Percentiles rank a stretch among this genome's conserved stretches.
phyloP scores from a whole-genome alignment of 1,140 invertebrate species.

The Rhopalosiphum padi region DNA sequence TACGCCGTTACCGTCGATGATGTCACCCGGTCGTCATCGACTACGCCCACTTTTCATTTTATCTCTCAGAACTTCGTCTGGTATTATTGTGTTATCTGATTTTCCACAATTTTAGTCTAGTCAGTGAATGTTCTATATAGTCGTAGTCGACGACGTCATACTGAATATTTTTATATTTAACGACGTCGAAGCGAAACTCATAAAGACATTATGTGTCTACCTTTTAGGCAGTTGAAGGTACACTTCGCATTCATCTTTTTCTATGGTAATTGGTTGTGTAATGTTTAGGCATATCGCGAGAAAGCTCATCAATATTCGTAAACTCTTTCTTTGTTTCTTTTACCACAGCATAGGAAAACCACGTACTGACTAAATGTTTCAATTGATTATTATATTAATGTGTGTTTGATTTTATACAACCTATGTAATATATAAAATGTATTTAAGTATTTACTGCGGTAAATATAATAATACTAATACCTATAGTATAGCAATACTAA shows the following conservation, averaged over 20 bases:
- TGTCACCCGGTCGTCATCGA: slow-evolving; percentile 40
- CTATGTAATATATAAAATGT: not conserved
- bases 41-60: slow-evolving; percentile 37
- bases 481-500: too few species aligned
- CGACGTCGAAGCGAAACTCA: not conserved
- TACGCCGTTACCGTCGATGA: slow-evolving; percentile 33
- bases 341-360: not conserved
- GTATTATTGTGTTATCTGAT: not conserved
- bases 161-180: not conserved
- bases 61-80: not conserved
- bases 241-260: not conserved
- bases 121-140: not conserved
- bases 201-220: not conserved
- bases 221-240: not conserved
- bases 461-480: not conserved
- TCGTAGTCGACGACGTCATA: not conserved
- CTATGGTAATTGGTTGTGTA: not conserved
- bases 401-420: not conserved
- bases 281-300: not conserved
- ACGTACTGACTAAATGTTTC: not conserved
- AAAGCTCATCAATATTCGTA: slow-evolving; percentile 38
- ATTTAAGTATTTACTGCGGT: too few species aligned
- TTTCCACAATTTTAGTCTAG: not conserved
- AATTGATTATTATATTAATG: not conserved
- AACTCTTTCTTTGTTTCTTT: not conserved